Percentiles rank a stretch among this genome's conserved stretches.
phyloP scores from a whole-genome alignment of 2,113 vertebrate species.

The Oostethus manadensis region DNA sequence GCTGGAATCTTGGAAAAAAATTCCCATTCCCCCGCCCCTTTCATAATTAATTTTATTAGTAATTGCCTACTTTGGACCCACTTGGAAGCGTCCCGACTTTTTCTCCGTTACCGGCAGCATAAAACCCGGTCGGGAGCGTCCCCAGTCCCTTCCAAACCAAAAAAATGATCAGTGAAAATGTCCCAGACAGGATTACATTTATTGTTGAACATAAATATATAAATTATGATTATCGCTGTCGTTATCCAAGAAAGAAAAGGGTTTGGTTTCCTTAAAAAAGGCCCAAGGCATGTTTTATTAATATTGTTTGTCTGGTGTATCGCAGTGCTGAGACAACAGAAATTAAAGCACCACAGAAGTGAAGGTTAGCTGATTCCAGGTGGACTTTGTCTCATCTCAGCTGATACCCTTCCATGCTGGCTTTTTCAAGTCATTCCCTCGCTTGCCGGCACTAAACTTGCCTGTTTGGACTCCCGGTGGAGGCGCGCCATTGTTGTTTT shows the following conservation, averaged over 20 bases:
- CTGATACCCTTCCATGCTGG: slow-evolving; percentile 7
- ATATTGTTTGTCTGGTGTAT: neutral
- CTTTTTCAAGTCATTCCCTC: slow-evolving; percentile 24
- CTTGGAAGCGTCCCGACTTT: too few relatives aligned
- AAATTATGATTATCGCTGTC: slow-evolving; percentile 68
- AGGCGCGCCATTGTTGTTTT: neutral
- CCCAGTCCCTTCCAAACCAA: neutral
- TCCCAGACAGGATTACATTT: slow-evolving; percentile 69
- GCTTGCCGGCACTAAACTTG: slow-evolving; percentile 8
- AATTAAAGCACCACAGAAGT: slow-evolving; percentile 53
- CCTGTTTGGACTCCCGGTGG: slow-evolving; percentile 16
- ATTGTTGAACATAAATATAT: slow-evolving; percentile 76
- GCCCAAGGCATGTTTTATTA: neutral
- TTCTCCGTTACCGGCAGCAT: too few relatives aligned
- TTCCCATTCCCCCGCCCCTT: too few relatives aligned
- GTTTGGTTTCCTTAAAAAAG: slow-evolving; percentile 11
- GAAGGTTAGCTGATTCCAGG: slow-evolving; percentile 14
- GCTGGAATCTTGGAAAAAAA: too few relatives aligned
- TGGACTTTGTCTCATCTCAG: slow-evolving; percentile 11
- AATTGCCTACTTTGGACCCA: too few relatives aligned
- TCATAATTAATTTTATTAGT: too few relatives aligned
- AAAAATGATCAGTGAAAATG: slow-evolving; percentile 28
- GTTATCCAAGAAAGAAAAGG: slow-evolving; percentile 44
- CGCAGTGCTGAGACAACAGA: slow-evolving; percentile 32
- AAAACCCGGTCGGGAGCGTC: too few relatives aligned